Conservation (phyloP, 2,113 vertebrate species). For the Seriola rivoliana region DNA sequence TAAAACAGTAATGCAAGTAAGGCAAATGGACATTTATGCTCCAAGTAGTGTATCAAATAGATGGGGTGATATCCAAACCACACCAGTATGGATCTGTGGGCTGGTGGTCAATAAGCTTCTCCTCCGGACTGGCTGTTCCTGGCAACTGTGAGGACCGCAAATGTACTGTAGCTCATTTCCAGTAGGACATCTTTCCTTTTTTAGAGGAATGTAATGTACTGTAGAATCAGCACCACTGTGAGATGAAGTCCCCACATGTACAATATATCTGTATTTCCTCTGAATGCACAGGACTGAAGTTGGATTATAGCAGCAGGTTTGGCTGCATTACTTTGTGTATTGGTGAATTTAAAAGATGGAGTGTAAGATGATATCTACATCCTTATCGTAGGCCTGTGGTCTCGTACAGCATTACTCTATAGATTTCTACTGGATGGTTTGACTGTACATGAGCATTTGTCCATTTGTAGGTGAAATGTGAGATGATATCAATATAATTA, state of each 20-base stretch:
- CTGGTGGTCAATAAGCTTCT: slow-evolving; percentile 22
- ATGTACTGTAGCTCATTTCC: slow-evolving; percentile 13
- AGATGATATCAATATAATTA: slow-evolving; percentile 50
- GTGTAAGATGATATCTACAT: slow-evolving; percentile 3
- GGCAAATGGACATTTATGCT: not conserved
- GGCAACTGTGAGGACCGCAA: slow-evolving; percentile 20
- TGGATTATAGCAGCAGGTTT: not conserved
- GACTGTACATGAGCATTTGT: slow-evolving; percentile 13
- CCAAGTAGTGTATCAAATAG: slow-evolving; percentile 10
- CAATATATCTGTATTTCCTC: not conserved
- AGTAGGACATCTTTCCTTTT: not conserved
- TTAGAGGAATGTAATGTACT: not conserved
- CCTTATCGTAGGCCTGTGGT: slow-evolving; percentile 10
- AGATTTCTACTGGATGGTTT: slow-evolving; percentile 12
- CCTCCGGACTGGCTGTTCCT: slow-evolving; percentile 35
- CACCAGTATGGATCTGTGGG: slow-evolving; percentile 44
- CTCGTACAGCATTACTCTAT: not conserved
- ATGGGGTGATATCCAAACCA: slow-evolving; percentile 21
- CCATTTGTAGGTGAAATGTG: slow-evolving; percentile 43
- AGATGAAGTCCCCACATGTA: not conserved
- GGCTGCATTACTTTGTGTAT: not conserved
- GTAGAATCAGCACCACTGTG: not conserved
- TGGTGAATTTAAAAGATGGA: not conserved
- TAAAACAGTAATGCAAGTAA: not conserved
- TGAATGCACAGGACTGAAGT: not conserved